Evolutionary conservation across 2,113 vertebrate genomes (phyloP).

Genomic region (Alaudala cheleensis): DNA sequence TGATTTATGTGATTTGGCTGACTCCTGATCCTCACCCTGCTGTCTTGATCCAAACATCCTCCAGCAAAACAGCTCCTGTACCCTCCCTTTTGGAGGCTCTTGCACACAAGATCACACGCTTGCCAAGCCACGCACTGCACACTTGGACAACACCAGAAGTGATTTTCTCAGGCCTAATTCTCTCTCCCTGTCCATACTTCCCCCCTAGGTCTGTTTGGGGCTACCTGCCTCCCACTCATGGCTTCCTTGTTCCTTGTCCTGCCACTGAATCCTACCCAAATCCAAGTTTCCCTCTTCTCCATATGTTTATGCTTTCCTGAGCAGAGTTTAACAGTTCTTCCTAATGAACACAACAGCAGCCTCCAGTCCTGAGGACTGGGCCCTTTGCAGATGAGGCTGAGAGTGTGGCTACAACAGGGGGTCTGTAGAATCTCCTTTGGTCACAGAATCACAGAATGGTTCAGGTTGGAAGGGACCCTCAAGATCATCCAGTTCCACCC

Average conservation of each 20-base stretch:
- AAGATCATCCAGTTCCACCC: background rate
- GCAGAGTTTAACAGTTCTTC: background rate
- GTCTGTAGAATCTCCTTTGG: background rate
- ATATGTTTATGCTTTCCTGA: background rate
- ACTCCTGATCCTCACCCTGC: background rate
- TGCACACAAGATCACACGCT: background rate
- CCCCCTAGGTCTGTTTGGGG: background rate
- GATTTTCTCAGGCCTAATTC: background rate
- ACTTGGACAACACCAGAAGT: background rate
- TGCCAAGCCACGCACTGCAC: background rate
- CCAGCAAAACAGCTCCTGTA: background rate
- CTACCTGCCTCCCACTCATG: background rate
- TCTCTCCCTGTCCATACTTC: background rate
- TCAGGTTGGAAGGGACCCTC: background rate
- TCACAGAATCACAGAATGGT: background rate
- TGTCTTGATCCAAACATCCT: background rate
- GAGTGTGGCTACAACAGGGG: background rate
- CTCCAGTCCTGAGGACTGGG: background rate
- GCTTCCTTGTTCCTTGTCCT: background rate
- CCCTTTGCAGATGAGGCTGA: background rate
- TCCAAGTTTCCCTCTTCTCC: background rate
- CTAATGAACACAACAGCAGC: background rate
- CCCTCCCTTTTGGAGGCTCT: background rate
- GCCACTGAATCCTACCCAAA: background rate
- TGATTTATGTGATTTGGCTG: background rate